Base-by-base conservation (phyloP, 2,113 vertebrate genomes). In the Physeter macrocephalus region DNA sequence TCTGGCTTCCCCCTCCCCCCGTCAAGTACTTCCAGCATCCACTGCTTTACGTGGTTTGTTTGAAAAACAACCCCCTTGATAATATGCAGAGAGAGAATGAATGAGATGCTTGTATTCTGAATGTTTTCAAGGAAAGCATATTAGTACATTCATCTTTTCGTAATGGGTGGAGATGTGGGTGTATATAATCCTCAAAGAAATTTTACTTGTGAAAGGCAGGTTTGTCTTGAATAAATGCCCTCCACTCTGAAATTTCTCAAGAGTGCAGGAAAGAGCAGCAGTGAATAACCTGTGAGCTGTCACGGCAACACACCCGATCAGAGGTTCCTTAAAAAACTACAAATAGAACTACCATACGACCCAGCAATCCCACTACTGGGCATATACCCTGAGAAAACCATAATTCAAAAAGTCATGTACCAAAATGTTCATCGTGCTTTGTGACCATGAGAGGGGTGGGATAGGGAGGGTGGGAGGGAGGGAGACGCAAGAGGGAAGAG, bases 1-100 rank as follows among this genome's bases (percentile, higher is more conserved):
- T 97, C 67, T 90, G 66, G 88, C 90, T 96, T 78, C 36, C 96
- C 97, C 95, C 20, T 78, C 36, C 95, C 97, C 96, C 27, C 85
- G 52, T 96, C 91, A 52, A 83, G 90, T 85, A 95, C 90, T 92
- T 43, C 90, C 97, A 21, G 54, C 54, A 96, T 71, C 39, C 95
- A 91, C 91, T 88, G 31, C 36, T 80, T 98, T 85, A 90, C 61
- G 34, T 0, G 1, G 75, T 93, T 94, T 97, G 20, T 23, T n/a
- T 72, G 66, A 89, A 89, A 39, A 89, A 59, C 41, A 7, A 20
- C 20, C 34, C 41, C 14, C 14, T 21, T 6, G 5, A 46, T 59
- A 6, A 69, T 36, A 46, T n/a, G 12, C 15, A 29, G 36, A 21
- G 13, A 57, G 54, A 57, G 54, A 57, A 6, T 57, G 54, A 46